phyloP scores from a whole-genome alignment of 2,113 vertebrate genomes.

The Tyto alba region DNA sequence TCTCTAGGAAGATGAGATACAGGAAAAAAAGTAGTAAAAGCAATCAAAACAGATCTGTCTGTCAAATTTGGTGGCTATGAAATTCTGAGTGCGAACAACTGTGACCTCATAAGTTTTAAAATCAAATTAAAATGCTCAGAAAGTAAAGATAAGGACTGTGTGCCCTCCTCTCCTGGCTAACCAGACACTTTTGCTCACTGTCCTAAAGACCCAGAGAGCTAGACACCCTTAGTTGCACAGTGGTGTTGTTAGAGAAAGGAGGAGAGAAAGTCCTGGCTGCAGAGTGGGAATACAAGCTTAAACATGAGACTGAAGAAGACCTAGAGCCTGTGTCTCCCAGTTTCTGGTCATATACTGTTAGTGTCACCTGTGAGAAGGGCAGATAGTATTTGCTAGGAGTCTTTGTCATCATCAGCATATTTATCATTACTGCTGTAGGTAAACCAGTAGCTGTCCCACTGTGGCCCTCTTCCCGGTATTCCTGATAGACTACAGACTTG shows the following conservation, averaged over 20 bases:
- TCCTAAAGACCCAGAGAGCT: neutral
- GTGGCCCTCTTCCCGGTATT: neutral
- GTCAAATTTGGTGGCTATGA: neutral
- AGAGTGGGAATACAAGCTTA: neutral
- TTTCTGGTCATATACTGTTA: neutral
- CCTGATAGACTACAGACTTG: neutral
- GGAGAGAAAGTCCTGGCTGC: neutral
- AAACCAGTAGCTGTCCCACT: neutral
- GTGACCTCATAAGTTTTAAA: neutral
- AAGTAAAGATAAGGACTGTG: neutral
- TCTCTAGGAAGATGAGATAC: neutral
- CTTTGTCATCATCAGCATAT: neutral
- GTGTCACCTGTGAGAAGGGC: neutral
- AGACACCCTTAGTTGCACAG: neutral
- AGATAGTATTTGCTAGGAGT: neutral
- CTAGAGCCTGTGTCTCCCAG: neutral
- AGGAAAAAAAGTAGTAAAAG: neutral
- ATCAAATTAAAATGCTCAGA: neutral
- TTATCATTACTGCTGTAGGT: neutral
- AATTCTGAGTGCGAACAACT: neutral
- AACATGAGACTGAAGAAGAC: neutral
- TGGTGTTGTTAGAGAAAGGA: neutral
- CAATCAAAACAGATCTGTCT: neutral
- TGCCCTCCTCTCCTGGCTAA: neutral
- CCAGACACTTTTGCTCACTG: fast-evolving